Evolutionary conservation across 2,113 vertebrate species (phyloP).

Genomic region (Macquaria ambigua): DNA sequence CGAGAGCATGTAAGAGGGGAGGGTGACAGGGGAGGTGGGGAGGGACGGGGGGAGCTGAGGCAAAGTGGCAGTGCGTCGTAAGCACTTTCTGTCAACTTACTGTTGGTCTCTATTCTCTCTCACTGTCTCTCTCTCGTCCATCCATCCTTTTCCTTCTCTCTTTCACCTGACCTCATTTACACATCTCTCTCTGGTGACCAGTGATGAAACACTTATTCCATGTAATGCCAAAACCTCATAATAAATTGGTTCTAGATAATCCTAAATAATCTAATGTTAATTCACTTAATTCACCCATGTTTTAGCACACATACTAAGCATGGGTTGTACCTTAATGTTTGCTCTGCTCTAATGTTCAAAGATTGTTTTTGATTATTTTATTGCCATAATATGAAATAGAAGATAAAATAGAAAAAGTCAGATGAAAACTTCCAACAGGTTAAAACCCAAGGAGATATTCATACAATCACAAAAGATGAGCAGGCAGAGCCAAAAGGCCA

Average conservation of each 20-base stretch:
- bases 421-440: no score
- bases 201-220: not conserved
- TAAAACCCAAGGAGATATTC: not conserved
- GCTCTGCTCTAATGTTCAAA: not conserved
- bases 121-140: constrained; percentile 35
- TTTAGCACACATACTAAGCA: not conserved
- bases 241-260: not conserved
- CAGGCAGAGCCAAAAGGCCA: no score
- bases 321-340: not conserved
- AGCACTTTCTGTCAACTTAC: constrained; percentile 83
- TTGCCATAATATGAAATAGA: not conserved
- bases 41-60: constrained; percentile 56
- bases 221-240: not conserved
- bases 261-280: not conserved
- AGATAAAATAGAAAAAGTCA: not conserved
- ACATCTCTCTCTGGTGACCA: constrained; percentile 34
- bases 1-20: constrained; percentile 77
- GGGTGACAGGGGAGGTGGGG: constrained; percentile 23
- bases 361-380: not conserved
- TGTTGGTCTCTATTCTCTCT: constrained; percentile 65
- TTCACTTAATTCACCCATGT: not conserved
- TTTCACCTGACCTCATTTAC: constrained; percentile 67
- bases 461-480: not conserved
- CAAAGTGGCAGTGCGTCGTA: constrained; percentile 80
- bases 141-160: constrained; percentile 24